Base-by-base conservation (phyloP, 2,797 vertebrate species). In the Sebastes miniatus region DNA sequence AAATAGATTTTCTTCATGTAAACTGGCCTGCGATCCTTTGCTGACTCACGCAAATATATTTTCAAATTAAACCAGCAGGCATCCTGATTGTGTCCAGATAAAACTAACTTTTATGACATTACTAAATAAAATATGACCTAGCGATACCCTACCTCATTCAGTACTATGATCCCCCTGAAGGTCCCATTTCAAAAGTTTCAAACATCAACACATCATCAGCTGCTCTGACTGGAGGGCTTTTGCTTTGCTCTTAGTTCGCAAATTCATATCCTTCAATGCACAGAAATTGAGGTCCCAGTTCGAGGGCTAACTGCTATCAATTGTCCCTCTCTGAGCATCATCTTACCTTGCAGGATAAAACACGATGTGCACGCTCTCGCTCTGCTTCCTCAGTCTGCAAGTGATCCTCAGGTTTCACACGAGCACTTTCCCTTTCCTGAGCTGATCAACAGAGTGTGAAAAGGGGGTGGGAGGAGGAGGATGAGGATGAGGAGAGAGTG, bases 391-490 rank as follows among this genome's bases (percentile, higher is more conserved):
- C 77, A 68, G 85, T 76, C 89, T 85, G 92, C 85, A 64, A 92
- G 83, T 83, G 89, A 91, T 92, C 91, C 89, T 93, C 86, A 90
- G 93, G 93, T 93, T 93, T 93, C 93, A 87, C 83, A 68, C 84
- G 14, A 90, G 90, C 87, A 87, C 89, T 90, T 89, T 92, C 87
- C 83, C 85, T 87, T 83, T 87, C 79, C 88, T 90, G 77, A 86
- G 91, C 89, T 76, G 90, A 92, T 93, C 92, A 90, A 90, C 88
- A 90, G 87, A 87, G 91, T 91, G 91, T 91, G 84, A 88, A 91
- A 66, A 66, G 56, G 84, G 78, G 81, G 69, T 16, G 73, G 75
- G 47, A 58, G 52, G 66, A 77, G 58, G 72, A 75, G 76, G 67
- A 77, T 61, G 73, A 81, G 59, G 81, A 70, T 66, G 77, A 80